Evolutionary conservation across 2,888 invertebrate species (phyloP), one percentile per base, ranked within the genome.

Genomic region (Cynaeus angustus): DNA sequence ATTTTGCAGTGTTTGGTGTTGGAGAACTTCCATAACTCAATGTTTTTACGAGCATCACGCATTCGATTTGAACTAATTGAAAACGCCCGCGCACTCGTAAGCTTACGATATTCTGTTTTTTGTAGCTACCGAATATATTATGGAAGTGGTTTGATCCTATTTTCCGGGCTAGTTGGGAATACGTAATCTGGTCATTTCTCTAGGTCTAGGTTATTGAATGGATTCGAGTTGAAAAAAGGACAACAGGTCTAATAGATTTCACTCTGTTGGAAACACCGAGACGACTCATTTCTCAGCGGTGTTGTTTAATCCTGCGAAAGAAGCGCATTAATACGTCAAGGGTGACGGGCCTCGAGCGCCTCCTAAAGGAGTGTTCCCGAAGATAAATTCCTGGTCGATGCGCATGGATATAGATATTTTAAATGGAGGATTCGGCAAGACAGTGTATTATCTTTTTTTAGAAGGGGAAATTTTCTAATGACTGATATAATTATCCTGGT

Each of bases 281-380:
- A 66, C 66, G 66, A 67, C 71, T 74, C 74, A 74, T 74, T 74
- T 71, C 74, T 74, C 72, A 74, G 56, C 50, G 62, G 37, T 65
- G 73, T 74, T 73, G 68, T 73, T 74, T 74, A 73, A 74, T 74
- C 74, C 72, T 48, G 68, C 67, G 66, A 70, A 76, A 74, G 74
- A 72, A 74, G 74, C 64, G 74, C 76, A 74, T 76, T 74, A 74
- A 76, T 76, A 74, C 74, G 76, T 76, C 76, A 74, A 74, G 70
- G 72, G 76, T 74, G 75, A 76, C 75, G 73, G 74, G 72, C 59
- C 70, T 74, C 72, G 71, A 67, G 71, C 67, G 66, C 69, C 50
- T 72, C 43, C 72, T 66, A 41, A 67, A 48, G 53, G 71, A 74
- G 71, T 73, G 72, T 71, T 70, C 53, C 59, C 55, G 33, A 68